These are phyloP conservation scores for Carduelis carduelis DNA, from an alignment of 2,797 vertebrate species.

Conservation along the genomic window DNA sequence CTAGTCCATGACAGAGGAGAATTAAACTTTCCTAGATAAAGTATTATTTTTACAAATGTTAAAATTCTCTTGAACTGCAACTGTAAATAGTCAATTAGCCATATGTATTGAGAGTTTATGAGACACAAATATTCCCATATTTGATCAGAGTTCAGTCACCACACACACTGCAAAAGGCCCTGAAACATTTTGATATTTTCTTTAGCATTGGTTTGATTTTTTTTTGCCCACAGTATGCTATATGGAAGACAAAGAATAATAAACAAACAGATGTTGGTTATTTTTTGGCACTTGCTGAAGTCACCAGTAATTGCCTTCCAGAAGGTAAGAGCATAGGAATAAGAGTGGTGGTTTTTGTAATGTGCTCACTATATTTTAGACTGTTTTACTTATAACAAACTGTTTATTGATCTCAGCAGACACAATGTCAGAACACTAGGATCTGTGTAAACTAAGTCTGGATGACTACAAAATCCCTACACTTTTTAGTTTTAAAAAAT, in stretches of 20 bases:
- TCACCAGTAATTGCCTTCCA: neutral
- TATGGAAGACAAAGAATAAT: neutral
- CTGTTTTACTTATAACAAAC: neutral
- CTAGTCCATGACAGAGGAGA: neutral
- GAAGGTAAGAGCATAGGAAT: neutral
- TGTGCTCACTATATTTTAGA: neutral
- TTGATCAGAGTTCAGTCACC: neutral
- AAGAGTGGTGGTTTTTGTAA: neutral
- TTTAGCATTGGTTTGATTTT: neutral
- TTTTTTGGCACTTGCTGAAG: neutral
- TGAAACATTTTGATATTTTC: neutral
- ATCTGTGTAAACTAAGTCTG: neutral
- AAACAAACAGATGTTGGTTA: neutral
- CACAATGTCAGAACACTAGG: neutral
- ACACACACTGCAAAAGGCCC: neutral
- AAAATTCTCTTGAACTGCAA: neutral
- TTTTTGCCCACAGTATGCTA: neutral
- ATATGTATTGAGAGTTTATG: neutral
- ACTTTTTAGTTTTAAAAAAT: neutral
- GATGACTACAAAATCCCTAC: neutral
- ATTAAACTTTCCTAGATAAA: neutral
- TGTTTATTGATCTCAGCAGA: neutral
- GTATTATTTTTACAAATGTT: neutral
- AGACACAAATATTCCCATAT: neutral
- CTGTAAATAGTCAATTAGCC: neutral